Evolutionary conservation across 2,113 vertebrate genomes (phyloP), one percentile per base, ranked within the genome.

Genomic region (Strix aluco): DNA sequence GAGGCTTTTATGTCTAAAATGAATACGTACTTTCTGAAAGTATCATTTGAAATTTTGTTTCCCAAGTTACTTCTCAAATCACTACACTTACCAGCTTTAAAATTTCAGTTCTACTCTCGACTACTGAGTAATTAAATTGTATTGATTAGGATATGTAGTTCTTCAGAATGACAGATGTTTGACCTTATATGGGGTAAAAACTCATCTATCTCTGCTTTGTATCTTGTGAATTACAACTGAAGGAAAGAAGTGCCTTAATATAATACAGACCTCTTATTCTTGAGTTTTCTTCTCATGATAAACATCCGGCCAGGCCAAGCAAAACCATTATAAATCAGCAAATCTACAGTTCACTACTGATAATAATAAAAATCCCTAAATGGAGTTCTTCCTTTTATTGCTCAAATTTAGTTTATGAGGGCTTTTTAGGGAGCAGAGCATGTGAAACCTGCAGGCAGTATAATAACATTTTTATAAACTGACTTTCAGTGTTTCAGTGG

Each of bases 241-340:
- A 91, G 59, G 88, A 47, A 94, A 81, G 46, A 46, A 93, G 55
- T 69, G 78, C 73, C 32, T 92, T 95, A 90, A 93, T 89, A 51
- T n/a, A 78, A 95, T 65, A 49, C 73, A 96, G 93, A 61, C 12
- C 27, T 88, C 73, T 81, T 84, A 6, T 26, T 94, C 65, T 22
- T 96, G 80, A 42, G 13, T 93, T 84, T 88, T 74, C 61, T 94
- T 67, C 66, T 87, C 20, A 85, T 69, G 78, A 79, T n/a, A 95
- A 95, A 85, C 79, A 88, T 95, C 95, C 34, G 2, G 42, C 94
- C 84, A 91, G 69, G 42, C 86, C 62, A 54, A 42, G 65, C 15
- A 85, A 78, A 91, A 52, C 36, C 73, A 34, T 55, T 52, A 16
- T 1, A 57, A 57, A 87, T 82, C 81, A 94, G 40, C 44, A 40